These are phyloP conservation scores for Eclectus roratus DNA, from an alignment of 2,113 vertebrate species.

Conservation along the genomic window DNA sequence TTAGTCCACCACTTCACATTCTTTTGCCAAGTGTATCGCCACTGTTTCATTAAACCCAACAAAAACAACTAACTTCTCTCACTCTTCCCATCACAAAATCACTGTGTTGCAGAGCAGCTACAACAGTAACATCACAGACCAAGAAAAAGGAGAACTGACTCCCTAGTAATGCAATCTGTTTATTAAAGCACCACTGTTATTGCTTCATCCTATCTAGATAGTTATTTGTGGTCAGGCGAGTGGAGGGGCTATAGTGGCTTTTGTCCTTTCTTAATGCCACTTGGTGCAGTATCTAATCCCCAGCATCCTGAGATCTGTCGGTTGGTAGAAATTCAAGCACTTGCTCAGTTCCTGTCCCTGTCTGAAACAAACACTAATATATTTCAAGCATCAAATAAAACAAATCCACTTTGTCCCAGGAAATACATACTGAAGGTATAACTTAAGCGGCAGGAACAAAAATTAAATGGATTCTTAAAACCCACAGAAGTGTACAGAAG, in stretches of 20 bases:
- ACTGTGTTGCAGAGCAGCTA: background rate
- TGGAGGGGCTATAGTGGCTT: background rate
- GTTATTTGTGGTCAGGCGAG: background rate
- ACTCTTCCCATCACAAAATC: background rate
- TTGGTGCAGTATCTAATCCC: background rate
- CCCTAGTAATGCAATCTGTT: background rate
- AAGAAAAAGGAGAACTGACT: fast-evolving
- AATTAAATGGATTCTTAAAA: background rate
- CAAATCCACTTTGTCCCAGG: background rate
- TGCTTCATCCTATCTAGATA: background rate
- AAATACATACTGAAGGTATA: background rate
- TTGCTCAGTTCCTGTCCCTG: background rate
- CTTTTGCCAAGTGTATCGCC: background rate
- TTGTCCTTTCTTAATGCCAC: background rate
- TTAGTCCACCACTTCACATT: background rate
- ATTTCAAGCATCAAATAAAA: background rate
- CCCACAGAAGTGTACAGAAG: background rate
- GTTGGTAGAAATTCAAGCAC: background rate
- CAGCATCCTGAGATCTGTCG: background rate
- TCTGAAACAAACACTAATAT: background rate
- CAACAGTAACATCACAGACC: background rate
- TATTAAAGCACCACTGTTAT: background rate
- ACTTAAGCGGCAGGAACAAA: background rate
- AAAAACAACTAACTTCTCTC: background rate
- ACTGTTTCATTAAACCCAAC: background rate